Conservation (phyloP, 2,888 invertebrate species). For the Boloria euphrosyne region DNA sequence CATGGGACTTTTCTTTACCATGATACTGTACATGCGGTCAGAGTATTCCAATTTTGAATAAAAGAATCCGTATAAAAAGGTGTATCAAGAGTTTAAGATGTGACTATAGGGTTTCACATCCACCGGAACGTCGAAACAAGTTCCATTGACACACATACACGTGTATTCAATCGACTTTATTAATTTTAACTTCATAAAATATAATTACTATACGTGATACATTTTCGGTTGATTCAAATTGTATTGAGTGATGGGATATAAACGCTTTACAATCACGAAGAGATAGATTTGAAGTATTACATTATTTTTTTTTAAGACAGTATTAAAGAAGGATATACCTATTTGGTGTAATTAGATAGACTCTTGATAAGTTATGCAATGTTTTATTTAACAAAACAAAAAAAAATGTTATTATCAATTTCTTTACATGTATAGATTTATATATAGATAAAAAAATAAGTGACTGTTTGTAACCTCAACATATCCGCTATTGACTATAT, state of each 20-base stretch:
- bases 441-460: no score
- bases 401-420: no score
- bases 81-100: conserved; percentile 6
- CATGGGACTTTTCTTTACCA: no score
- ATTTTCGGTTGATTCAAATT: conserved; percentile 4
- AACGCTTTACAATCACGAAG: neutral
- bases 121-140: conserved; percentile 18
- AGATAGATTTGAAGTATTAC: neutral
- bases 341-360: no score
- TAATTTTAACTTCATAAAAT: conserved; percentile 13
- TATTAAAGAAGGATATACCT: no score
- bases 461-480: no score
- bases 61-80: conserved; percentile 14
- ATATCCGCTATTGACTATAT: no score
- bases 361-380: no score
- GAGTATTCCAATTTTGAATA: conserved; percentile 3
- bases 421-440: no score
- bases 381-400: no score
- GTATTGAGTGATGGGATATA: neutral
- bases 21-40: no score
- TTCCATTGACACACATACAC: conserved; percentile 19
- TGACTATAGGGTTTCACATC: conserved; percentile 12
- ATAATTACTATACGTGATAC: conserved; percentile 5
- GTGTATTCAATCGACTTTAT: conserved; percentile 4
- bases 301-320: no score